phyloP scores from a whole-genome alignment of 2,888 invertebrate species.

The Ramazzottius varieornatus region DNA sequence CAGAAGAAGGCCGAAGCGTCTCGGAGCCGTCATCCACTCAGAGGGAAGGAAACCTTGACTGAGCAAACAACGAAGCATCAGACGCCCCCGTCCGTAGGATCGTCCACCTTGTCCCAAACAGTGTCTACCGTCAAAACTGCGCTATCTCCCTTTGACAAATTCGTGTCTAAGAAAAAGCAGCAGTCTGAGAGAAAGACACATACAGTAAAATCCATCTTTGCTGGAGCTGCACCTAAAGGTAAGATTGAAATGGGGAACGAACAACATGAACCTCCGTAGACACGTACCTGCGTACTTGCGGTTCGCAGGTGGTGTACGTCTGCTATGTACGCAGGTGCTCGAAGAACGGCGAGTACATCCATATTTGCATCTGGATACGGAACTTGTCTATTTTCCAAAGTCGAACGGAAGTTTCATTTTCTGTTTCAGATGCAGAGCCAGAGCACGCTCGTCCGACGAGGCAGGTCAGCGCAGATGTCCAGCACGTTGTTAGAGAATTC shows the following conservation, averaged over 20 bases:
- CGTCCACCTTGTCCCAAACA: background rate
- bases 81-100: conserved; percentile 6
- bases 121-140: conserved; percentile 8
- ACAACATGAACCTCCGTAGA: conserved; percentile 4
- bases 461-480: conserved; percentile 19
- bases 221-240: background rate
- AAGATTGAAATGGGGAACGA: background rate
- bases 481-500: conserved; percentile 22
- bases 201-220: conserved; percentile 43
- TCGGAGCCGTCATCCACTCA: conserved; percentile 20
- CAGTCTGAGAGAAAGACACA: conserved; percentile 51
- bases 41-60: conserved; percentile 11
- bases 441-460: background rate
- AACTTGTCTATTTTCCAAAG: too few species aligned
- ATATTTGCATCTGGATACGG: too few species aligned
- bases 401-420: too few species aligned
- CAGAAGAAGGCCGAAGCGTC: conserved; percentile 19
- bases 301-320: too few species aligned
- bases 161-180: conserved; percentile 56
- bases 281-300: too few species aligned
- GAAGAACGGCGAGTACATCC: too few species aligned
- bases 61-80: conserved; percentile 4
- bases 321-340: too few species aligned
- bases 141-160: conserved; percentile 39
- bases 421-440: background rate